Evolutionary conservation across 2,888 invertebrate species (phyloP).

Genomic region (Lasius fuliginosus): DNA sequence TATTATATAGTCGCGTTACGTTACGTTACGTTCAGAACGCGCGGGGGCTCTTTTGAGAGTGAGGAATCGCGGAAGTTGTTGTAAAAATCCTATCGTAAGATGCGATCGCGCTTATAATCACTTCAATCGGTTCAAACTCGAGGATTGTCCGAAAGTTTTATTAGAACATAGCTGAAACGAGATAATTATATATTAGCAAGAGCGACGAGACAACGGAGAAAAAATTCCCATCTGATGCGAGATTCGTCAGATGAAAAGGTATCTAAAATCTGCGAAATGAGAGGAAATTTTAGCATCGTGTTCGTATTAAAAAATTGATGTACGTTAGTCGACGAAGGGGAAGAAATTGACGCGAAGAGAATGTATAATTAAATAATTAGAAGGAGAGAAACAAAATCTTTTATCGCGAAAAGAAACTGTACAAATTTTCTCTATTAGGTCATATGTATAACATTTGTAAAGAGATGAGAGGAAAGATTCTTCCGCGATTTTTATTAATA

Average conservation of each 20-base stretch:
- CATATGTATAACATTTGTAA: conserved; percentile 78
- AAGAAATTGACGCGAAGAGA: conserved; percentile 55
- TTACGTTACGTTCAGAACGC: not conserved
- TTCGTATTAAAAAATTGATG: conserved; percentile 36
- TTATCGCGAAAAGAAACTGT: conserved; percentile 78
- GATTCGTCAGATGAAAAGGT: not conserved
- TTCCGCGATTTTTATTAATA: conserved; percentile 83
- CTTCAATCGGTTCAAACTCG: conserved; percentile 12
- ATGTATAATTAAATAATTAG: conserved; percentile 67
- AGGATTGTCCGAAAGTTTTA: conserved; percentile 18
- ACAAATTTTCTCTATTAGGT: conserved; percentile 83
- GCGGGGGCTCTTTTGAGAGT: not conserved
- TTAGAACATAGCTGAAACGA: conserved; percentile 28
- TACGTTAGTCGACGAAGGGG: conserved; percentile 52
- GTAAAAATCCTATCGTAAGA: conserved; percentile 11
- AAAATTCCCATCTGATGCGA: not conserved
- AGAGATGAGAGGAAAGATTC: conserved; percentile 74
- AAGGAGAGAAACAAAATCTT: conserved; percentile 65
- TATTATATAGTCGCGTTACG: not conserved
- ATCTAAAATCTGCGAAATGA: conserved; percentile 1
- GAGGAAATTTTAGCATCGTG: conserved; percentile 25
- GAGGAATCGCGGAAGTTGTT: not conserved
- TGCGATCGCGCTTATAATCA: conserved; percentile 17
- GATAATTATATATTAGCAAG: not conserved
- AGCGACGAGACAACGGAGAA: not conserved